A percentile compares a stretch with the other conserved stretches of the same genome.
These are phyloP conservation scores for Diplazon laetatorius DNA, from an alignment of 2,888 invertebrate genomes.

Conservation along the genomic window DNA sequence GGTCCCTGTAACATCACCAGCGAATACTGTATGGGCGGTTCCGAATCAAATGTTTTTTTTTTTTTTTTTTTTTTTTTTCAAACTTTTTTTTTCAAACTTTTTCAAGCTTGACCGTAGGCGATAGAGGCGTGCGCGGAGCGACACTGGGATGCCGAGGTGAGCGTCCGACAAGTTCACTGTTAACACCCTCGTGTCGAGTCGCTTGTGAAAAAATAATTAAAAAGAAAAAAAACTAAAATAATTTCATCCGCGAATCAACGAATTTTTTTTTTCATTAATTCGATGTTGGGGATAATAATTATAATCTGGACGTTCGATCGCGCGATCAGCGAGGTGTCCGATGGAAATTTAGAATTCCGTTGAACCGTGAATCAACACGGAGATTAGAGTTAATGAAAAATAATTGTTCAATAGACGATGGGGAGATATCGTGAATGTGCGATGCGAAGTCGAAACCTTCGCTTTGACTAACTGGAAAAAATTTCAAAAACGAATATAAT, in stretches of 20 bases:
- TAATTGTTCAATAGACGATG: constrained; percentile 16
- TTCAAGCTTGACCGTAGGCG: constrained; percentile 13
- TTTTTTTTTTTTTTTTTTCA: no score
- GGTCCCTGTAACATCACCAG: constrained; percentile 31
- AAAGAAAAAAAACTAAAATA: not conserved
- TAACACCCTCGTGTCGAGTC: not conserved
- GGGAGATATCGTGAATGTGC: not conserved
- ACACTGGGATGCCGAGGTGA: constrained; percentile 40
- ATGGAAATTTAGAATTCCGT: constrained; percentile 57
- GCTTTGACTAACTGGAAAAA: constrained; percentile 45
- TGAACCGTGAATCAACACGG: constrained; percentile 15
- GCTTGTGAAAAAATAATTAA: not conserved
- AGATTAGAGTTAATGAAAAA: constrained; percentile 32
- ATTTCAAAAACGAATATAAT: constrained; percentile 59
- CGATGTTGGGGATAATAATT: constrained; percentile 17
- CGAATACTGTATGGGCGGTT: not conserved
- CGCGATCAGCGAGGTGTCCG: constrained; percentile 6
- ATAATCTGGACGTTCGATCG: not conserved
- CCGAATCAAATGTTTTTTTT: not conserved
- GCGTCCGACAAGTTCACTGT: constrained; percentile 29
- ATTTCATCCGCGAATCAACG: not conserved
- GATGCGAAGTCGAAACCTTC: constrained; percentile 6
- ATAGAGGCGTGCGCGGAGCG: constrained; percentile 27
- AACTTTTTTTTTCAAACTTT: not conserved
- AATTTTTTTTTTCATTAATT: not conserved